These are phyloP conservation scores for Propithecus perrieri DNA, from an alignment of 2,797 vertebrate species.

Conservation along the genomic window DNA sequence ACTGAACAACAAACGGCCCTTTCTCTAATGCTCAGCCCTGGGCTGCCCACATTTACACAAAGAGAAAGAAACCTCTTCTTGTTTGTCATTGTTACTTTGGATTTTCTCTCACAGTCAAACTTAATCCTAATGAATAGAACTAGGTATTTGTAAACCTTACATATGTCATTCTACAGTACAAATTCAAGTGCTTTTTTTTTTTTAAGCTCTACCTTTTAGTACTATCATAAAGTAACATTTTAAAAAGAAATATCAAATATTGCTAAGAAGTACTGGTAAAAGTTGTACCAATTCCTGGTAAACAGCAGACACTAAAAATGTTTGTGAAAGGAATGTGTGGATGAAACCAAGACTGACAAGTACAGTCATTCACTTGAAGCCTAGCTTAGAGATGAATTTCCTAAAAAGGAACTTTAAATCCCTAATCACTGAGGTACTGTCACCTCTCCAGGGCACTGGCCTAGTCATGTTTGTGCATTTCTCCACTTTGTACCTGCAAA, in stretches of 20 bases:
- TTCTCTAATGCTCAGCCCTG: neutral
- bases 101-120: neutral
- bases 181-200: neutral
- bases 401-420: neutral
- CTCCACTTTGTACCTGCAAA: neutral
- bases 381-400: neutral
- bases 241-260: neutral
- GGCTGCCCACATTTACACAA: neutral
- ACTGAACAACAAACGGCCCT: neutral
- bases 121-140: neutral
- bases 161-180: neutral
- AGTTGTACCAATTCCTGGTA: neutral
- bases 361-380: neutral
- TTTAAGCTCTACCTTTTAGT: neutral
- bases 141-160: neutral
- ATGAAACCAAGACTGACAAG: neutral
- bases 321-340: neutral
- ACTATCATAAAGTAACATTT: neutral
- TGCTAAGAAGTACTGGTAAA: neutral
- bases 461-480: neutral
- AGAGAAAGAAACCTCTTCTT: neutral
- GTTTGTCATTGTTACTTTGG: neutral
- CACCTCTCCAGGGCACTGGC: neutral
- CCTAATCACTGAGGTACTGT: neutral
- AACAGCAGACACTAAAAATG: neutral